Evolutionary conservation across 2,797 vertebrate genomes (phyloP).

Genomic region (Leuciscus waleckii): DNA sequence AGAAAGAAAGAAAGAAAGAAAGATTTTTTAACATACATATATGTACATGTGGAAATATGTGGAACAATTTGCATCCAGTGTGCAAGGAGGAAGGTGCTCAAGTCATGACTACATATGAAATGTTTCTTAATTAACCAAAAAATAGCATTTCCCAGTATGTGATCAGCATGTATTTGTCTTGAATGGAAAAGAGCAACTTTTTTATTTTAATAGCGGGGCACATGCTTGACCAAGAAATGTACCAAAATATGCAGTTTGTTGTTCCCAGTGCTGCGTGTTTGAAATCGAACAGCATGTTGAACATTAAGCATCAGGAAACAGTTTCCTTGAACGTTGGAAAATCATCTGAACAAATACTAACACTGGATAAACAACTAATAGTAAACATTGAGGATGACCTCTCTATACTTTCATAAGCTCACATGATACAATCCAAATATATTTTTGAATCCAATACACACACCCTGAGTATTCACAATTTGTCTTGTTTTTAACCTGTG

Average conservation of each 20-base stretch:
- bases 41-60: too few relatives aligned
- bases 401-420: background rate
- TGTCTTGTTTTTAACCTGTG: constrained; percentile 41
- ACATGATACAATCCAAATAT: background rate
- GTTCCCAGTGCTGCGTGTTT: background rate
- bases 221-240: background rate
- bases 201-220: background rate
- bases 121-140: background rate
- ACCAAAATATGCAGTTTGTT: background rate
- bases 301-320: background rate
- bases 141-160: background rate
- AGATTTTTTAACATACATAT: too few relatives aligned
- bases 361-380: background rate
- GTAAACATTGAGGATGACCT: background rate
- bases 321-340: background rate
- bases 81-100: background rate
- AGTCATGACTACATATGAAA: background rate
- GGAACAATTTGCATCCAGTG: too few relatives aligned
- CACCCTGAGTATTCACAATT: background rate
- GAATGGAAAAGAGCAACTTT: background rate
- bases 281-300: background rate
- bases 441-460: background rate
- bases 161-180: background rate
- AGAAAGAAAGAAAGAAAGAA: too few relatives aligned
- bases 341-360: constrained; percentile 11